Conservation (phyloP, 2,797 vertebrate genomes). For the Brachyrhaphis roseni region DNA sequence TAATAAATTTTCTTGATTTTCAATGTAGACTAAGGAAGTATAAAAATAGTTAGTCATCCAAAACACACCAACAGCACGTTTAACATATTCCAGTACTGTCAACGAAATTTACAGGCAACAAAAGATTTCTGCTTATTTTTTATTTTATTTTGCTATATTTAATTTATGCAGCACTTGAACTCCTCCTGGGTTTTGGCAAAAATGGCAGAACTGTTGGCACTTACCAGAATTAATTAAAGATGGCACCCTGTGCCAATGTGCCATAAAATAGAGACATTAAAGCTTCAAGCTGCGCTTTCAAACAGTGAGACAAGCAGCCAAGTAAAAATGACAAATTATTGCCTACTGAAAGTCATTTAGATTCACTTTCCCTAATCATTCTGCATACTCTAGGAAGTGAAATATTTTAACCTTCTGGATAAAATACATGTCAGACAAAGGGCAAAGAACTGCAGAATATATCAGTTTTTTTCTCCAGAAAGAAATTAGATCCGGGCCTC, state of each 20-base stretch:
- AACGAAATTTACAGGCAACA: not conserved
- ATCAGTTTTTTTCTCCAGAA: conserved; percentile 13
- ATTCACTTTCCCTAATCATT: conserved; percentile 38
- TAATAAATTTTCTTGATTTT: not conserved
- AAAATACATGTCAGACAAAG: conserved; percentile 16
- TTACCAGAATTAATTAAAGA: conserved; percentile 19
- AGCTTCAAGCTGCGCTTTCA: conserved; percentile 1
- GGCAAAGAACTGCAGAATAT: conserved; percentile 2
- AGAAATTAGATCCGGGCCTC: conserved; percentile 6
- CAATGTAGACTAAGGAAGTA: not conserved
- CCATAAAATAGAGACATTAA: conserved; percentile 31
- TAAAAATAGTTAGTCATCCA: conserved; percentile 2
- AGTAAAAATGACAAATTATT: conserved; percentile 28
- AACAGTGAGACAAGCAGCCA: conserved; percentile 1
- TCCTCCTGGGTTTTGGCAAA: conserved; percentile 2
- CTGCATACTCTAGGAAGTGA: conserved; percentile 10
- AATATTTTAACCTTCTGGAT: conserved; percentile 30
- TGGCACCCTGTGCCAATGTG: conserved; percentile 8
- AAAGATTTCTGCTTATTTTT: not conserved
- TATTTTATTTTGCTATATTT: not conserved
- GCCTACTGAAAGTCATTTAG: conserved; percentile 27
- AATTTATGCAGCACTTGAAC: conserved; percentile 1
- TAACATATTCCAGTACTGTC: not conserved
- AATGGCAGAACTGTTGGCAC: conserved; percentile 4
- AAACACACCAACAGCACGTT: not conserved